These are phyloP conservation scores for Dynastes maya DNA, from an alignment of 2,888 invertebrate species.

Conservation along the genomic window DNA sequence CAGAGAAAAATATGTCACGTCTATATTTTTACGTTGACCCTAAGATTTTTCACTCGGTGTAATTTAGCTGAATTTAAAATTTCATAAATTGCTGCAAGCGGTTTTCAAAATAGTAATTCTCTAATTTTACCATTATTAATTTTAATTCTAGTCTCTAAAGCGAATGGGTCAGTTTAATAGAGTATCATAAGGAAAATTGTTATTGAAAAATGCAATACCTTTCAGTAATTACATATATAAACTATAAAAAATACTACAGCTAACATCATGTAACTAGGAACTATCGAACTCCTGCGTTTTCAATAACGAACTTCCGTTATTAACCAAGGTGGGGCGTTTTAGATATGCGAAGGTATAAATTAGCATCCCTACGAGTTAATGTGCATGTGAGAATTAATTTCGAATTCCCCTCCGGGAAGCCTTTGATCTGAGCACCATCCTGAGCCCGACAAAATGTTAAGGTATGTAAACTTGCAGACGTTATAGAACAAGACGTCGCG, in stretches of 20 bases:
- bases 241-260: too few species aligned
- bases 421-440: slow-evolving; percentile 23
- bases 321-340: not conserved
- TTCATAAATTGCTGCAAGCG: too few species aligned
- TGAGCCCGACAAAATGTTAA: slow-evolving; percentile 5
- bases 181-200: not conserved
- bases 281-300: not conserved
- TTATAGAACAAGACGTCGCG: not conserved
- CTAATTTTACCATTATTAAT: too few species aligned
- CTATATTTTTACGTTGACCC: too few species aligned
- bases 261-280: not conserved
- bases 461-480: not conserved
- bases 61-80: too few species aligned
- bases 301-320: slow-evolving; percentile 10
- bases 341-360: slow-evolving; percentile 15
- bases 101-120: too few species aligned
- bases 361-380: slow-evolving; percentile 22
- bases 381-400: slow-evolving; percentile 27
- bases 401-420: slow-evolving; percentile 9
- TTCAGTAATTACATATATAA: too few species aligned
- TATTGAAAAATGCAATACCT: too few species aligned
- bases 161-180: not conserved
- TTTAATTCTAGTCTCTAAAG: too few species aligned
- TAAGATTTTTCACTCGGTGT: too few species aligned
- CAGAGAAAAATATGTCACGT: too few species aligned